Evolutionary conservation across 1,140 invertebrate genomes (phyloP).

Genomic region (Cydia pomonella): DNA sequence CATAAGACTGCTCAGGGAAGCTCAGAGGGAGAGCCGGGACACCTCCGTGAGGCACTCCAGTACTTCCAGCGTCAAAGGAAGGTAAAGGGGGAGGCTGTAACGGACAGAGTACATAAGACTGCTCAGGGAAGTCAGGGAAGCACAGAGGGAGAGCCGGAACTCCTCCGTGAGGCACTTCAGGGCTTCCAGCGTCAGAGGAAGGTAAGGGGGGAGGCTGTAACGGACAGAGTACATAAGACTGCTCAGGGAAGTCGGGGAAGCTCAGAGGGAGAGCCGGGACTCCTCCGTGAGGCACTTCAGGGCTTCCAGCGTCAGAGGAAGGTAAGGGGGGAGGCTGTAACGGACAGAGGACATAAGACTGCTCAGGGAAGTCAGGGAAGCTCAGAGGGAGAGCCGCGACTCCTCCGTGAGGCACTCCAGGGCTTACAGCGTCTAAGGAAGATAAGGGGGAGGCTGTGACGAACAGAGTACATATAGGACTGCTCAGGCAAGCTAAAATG

Average conservation of each 20-base stretch:
- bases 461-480: no score
- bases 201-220: no score
- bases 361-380: no score
- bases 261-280: constrained; percentile 92
- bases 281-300: constrained; percentile 91
- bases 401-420: constrained; percentile 91
- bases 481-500: constrained; percentile 91
- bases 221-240: constrained; percentile 93
- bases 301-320: constrained; percentile 88
- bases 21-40: constrained; percentile 92
- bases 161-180: constrained; percentile 91
- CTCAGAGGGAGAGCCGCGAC: no score
- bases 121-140: constrained; percentile 90
- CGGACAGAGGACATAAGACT: neutral
- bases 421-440: constrained; percentile 87
- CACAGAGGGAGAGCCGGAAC: constrained; percentile 92
- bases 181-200: constrained; percentile 88
- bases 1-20: constrained; percentile 90
- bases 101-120: constrained; percentile 93
- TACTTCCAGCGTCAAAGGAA: constrained; percentile 88
- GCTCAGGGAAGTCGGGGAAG: constrained; percentile 90
- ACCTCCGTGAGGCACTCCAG: constrained; percentile 91
- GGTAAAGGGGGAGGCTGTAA: no score
- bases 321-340: constrained; percentile 78
- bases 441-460: no score